Evolutionary conservation across 2,797 vertebrate species (phyloP).

Genomic region (Gallinago nigripennis): DNA sequence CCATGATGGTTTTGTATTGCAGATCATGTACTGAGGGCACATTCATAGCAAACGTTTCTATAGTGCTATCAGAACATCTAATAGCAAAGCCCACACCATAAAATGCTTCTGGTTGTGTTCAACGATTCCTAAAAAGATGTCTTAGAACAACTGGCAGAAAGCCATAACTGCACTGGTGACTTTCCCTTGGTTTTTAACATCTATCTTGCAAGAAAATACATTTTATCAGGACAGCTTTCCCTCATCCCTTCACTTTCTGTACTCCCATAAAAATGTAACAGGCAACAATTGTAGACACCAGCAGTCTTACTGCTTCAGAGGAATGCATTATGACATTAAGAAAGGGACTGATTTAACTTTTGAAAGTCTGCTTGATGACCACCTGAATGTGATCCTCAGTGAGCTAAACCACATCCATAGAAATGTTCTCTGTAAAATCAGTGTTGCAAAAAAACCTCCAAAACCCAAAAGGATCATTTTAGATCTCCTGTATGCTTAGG

Average conservation of each 20-base stretch:
- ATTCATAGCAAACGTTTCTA: neutral
- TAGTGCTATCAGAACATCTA: neutral
- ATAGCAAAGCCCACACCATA: neutral
- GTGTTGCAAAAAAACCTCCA: neutral
- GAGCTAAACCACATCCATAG: neutral
- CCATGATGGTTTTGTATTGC: neutral
- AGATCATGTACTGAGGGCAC: neutral
- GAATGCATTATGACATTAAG: neutral
- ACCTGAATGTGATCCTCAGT: neutral
- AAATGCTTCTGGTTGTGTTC: neutral
- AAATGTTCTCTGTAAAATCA: neutral
- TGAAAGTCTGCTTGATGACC: neutral
- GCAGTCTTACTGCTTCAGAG: neutral
- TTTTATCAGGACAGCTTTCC: neutral
- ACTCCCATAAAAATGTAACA: neutral
- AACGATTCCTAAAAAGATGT: neutral
- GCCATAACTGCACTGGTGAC: fast-evolving
- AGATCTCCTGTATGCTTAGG: neutral
- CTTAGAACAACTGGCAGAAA: neutral
- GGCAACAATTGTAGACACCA: neutral
- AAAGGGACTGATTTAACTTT: neutral
- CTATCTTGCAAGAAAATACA: neutral
- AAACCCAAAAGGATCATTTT: neutral
- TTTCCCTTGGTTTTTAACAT: neutral
- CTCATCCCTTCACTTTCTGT: neutral